Conservation (phyloP, 1,140 invertebrate genomes). For the Caenorhabditis brenneri region DNA sequence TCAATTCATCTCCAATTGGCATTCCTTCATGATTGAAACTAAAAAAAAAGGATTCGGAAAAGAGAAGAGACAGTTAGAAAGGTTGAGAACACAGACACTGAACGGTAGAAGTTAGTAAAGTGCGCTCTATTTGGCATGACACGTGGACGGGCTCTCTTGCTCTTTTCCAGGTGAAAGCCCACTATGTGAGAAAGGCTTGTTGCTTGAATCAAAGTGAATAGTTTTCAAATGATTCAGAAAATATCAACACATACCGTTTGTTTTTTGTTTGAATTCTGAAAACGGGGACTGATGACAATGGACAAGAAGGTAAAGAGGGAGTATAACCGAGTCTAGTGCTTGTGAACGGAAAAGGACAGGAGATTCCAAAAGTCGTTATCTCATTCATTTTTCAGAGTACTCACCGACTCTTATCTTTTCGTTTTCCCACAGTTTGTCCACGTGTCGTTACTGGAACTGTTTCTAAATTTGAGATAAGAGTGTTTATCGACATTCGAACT, state of each 20-base stretch:
- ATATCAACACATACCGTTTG: slow-evolving; percentile 45
- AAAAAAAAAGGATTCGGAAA: background rate
- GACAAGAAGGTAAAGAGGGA: background rate
- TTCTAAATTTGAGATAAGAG: slow-evolving; percentile 97
- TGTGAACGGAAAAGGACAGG: slow-evolving; percentile 44
- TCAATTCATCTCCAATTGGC: too few relatives aligned
- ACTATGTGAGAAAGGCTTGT: background rate
- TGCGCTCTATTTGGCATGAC: slow-evolving; percentile 39
- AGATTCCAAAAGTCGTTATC: slow-evolving; percentile 63
- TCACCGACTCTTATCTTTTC: slow-evolving; percentile 91
- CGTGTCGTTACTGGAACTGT: slow-evolving; percentile 93
- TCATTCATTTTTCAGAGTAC: slow-evolving; percentile 90
- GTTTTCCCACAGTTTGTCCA: slow-evolving; percentile 76
- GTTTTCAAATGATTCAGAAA: background rate
- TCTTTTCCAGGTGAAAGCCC: background rate
- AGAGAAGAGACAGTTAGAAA: background rate
- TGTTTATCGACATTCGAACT: slow-evolving; percentile 89
- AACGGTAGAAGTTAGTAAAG: slow-evolving; percentile 31
- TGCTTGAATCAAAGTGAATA: background rate
- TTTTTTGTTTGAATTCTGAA: slow-evolving; percentile 49
- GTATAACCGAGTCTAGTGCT: slow-evolving; percentile 14
- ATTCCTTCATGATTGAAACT: too few relatives aligned
- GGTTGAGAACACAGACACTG: background rate
- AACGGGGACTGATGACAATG: slow-evolving; percentile 5
- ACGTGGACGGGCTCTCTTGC: slow-evolving; percentile 12